phyloP scores from a whole-genome alignment of 2,888 invertebrate species.

The Schrankia costaestrigalis region DNA sequence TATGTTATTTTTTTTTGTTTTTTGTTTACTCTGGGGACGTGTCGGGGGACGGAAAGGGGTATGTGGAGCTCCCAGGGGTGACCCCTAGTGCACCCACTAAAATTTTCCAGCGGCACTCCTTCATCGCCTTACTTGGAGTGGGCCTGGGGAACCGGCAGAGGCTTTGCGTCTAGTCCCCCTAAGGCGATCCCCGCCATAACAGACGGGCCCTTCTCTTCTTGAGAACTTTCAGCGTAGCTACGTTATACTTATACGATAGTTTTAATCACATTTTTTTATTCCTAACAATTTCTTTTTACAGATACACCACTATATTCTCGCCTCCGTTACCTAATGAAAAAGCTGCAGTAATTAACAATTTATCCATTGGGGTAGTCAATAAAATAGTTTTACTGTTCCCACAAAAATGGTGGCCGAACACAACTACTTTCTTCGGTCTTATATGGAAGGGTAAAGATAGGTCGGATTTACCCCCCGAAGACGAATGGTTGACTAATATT shows the following conservation, averaged over 20 bases:
- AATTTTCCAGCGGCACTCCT: no score
- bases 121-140: no score
- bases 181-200: no score
- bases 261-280: neutral
- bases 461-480: conserved; percentile 4
- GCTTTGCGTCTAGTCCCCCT: no score
- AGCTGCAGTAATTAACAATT: conserved; percentile 71
- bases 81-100: no score
- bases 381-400: conserved; percentile 85
- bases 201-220: no score
- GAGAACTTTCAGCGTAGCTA: neutral
- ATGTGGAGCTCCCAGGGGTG: no score
- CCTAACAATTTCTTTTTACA: conserved; percentile 37
- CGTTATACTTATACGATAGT: neutral
- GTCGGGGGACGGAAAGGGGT: no score
- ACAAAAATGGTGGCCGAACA: conserved; percentile 82
- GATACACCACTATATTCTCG: conserved; percentile 78
- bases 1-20: no score
- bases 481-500: conserved; percentile 29
- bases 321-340: conserved; percentile 79
- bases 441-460: conserved; percentile 58
- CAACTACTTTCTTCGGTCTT: conserved; percentile 33
- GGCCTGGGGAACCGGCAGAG: no score
- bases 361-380: conserved; percentile 83
- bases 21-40: no score